These are phyloP conservation scores for Sciurus niger DNA, from an alignment of 2,113 vertebrate genomes.

Conservation along the genomic window DNA sequence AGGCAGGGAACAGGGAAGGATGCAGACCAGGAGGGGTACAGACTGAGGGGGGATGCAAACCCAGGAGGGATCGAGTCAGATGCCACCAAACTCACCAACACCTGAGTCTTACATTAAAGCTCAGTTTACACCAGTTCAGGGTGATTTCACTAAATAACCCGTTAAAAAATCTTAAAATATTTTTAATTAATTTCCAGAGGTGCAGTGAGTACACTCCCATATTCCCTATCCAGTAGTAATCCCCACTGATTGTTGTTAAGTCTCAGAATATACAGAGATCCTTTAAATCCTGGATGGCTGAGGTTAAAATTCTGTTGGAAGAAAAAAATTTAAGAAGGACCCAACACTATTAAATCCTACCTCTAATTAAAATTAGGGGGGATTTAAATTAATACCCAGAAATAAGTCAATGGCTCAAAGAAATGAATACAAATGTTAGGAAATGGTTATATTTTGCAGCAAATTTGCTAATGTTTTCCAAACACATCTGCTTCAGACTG, in stretches of 20 bases:
- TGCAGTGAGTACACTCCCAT: conserved; percentile 56
- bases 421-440: conserved; percentile 71
- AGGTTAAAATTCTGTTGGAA: conserved; percentile 77
- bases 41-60: too few relatives aligned
- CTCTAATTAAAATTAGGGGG: conserved; percentile 80
- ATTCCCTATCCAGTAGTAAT: conserved; percentile 79
- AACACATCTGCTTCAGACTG: conserved; percentile 6
- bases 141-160: conserved; percentile 81
- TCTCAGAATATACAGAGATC: conserved; percentile 78
- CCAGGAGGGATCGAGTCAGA: neutral
- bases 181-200: conserved; percentile 87
- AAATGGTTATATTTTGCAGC: conserved; percentile 33
- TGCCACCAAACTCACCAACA: neutral
- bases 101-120: conserved; percentile 39
- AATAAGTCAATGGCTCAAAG: conserved; percentile 69
- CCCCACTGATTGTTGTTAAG: conserved; percentile 78
- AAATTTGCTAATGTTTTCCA: conserved; percentile 58
- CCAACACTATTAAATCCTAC: conserved; percentile 76
- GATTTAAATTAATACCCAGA: conserved; percentile 82
- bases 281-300: conserved; percentile 77
- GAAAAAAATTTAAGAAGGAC: conserved; percentile 42
- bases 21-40: too few relatives aligned
- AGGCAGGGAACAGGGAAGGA: neutral
- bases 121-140: conserved; percentile 66
- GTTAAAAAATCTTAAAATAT: conserved; percentile 77